A percentile compares a stretch with the other conserved stretches of the same genome.
Evolutionary conservation across 2,888 invertebrate species (phyloP).

Genomic region (Noctua janthe): DNA sequence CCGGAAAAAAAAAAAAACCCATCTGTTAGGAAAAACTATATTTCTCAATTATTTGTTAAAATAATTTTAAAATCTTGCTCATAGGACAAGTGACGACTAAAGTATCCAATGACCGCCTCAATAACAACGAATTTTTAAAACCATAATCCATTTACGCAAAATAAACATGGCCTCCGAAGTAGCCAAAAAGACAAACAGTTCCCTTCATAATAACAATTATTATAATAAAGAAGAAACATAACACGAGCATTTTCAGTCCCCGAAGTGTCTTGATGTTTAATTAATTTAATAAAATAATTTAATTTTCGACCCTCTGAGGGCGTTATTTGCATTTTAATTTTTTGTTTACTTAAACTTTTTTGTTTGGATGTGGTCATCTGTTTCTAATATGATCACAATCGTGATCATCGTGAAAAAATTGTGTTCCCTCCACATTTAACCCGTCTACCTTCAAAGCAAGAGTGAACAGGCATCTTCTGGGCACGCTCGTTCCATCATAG

Average conservation of each 20-base stretch:
- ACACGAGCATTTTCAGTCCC: constrained; percentile 43
- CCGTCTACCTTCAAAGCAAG: too few species aligned
- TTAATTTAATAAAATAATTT: constrained; percentile 57
- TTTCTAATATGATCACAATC: neutral
- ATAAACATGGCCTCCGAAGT: constrained; percentile 10
- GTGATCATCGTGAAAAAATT: neutral
- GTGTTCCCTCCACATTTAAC: too few species aligned
- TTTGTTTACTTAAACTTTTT: constrained; percentile 28
- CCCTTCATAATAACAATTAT: constrained; percentile 32
- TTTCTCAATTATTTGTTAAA: neutral
- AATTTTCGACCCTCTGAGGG: constrained; percentile 35
- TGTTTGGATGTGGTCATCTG: constrained; percentile 3
- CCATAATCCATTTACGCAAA: constrained; percentile 1
- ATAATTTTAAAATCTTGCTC: neutral
- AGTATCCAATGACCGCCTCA: neutral
- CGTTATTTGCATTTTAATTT: constrained; percentile 54
- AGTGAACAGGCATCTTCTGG: too few species aligned
- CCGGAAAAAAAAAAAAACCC: too few species aligned
- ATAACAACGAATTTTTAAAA: neutral
- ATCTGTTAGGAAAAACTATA: neutral
- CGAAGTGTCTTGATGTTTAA: constrained; percentile 52
- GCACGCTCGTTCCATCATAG: too few species aligned
- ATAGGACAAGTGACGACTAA: neutral
- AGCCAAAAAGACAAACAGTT: constrained; percentile 31
- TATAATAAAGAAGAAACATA: constrained; percentile 39